These are phyloP conservation scores for Galagoides demidoff DNA, from an alignment of 2,797 vertebrate genomes.

Conservation along the genomic window DNA sequence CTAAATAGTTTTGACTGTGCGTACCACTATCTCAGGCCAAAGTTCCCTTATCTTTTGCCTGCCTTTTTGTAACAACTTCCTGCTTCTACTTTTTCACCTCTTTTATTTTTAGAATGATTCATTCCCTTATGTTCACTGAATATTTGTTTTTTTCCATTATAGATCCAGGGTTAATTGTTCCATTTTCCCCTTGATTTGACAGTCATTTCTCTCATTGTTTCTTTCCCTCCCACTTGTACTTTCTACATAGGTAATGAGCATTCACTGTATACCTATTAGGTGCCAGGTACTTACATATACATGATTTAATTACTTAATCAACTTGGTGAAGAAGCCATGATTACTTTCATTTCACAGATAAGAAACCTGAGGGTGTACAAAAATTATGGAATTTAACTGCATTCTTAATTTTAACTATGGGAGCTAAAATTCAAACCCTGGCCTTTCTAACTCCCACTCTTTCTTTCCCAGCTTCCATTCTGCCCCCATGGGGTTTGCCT, in stretches of 20 bases:
- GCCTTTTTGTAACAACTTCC: not conserved
- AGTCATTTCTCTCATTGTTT: conserved; percentile 78
- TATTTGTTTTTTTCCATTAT: conserved; percentile 74
- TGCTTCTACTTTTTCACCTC: not conserved
- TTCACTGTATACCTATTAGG: not conserved
- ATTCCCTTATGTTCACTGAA: conserved; percentile 80
- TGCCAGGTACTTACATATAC: not conserved
- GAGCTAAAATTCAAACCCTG: not conserved
- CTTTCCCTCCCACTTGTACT: conserved; percentile 69
- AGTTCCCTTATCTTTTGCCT: not conserved
- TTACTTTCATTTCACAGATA: conserved; percentile 10
- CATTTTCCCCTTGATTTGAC: conserved; percentile 78
- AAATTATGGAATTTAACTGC: not conserved
- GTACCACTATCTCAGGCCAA: not conserved
- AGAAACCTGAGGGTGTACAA: not conserved
- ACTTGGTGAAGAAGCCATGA: not conserved
- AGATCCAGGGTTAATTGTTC: conserved; percentile 77
- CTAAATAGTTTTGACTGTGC: not conserved
- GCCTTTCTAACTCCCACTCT: not conserved
- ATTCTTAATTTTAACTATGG: not conserved
- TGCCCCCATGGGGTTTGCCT: not conserved
- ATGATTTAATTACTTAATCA: not conserved
- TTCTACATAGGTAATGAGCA: not conserved
- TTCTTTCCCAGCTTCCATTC: not conserved
- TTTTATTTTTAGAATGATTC: conserved; percentile 61